Evolutionary conservation across 2,797 vertebrate genomes (phyloP), one percentile per base, ranked within the genome.

Genomic region (Lates japonicus): DNA sequence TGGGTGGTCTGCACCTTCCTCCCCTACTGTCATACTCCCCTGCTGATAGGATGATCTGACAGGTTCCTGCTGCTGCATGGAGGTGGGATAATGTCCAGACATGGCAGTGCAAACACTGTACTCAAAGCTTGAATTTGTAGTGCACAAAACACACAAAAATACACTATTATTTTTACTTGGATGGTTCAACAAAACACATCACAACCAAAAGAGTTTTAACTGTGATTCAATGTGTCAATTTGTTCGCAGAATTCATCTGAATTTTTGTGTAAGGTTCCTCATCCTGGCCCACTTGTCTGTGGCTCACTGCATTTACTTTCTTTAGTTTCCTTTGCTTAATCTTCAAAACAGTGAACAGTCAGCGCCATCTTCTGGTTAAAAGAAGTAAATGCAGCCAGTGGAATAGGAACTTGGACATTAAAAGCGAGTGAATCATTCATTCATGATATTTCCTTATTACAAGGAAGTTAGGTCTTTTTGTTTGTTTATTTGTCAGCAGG

Each of bases 1-100:
- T 84, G 87, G 87, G 91, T 86, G 91, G 91, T 89, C 92, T 65
- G 31, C 75, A 84, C 37, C 76, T 74, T 84, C 59, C 19, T 84
- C 59, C 19, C 78, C 33, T 74, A 3, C 70, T 72, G 63, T 46
- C 35, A 73, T 25, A 14, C 65, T 59, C 51, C 39, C 12, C 72
- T 39, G 11, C 37, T 12, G 63, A 87, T 83, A 63, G 65, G 29
- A 76, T 13, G n/a, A 48, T 55, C 52, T 62, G 66, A 57, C 19
- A 29, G 4, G 22, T 29, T 70, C 33, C 65, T 65, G 67, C 60
- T 66, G 63, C 66, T 54, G 54, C 73, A 55, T 20, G 44, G 6
- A 63, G 20, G 59, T 52, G 39, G 10, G 13, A 25, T 25, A n/a
- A 48, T 61, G 16, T 65, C 41, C 75, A 46, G 20, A 61, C 9